A percentile compares a stretch with the other conserved stretches of the same genome.
phyloP scores from a whole-genome alignment of 2,888 invertebrate genomes.

The Dynastes tityus region DNA sequence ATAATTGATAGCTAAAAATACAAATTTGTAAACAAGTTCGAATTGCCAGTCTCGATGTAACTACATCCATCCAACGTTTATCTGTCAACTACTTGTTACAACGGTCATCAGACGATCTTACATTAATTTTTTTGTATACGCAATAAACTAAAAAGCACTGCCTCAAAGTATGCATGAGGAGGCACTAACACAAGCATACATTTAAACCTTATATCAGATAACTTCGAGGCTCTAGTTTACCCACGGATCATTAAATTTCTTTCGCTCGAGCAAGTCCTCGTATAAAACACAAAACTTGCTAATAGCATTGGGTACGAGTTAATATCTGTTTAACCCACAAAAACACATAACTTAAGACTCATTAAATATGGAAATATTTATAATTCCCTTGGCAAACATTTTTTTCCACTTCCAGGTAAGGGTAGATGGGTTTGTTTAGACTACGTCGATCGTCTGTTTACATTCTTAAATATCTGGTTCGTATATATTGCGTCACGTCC shows the following conservation, averaged over 20 bases:
- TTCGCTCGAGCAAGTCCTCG: slow-evolving; percentile 15
- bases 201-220: background rate
- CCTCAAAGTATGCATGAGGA: background rate
- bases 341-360: slow-evolving; percentile 50
- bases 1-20: background rate
- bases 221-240: background rate
- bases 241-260: slow-evolving; percentile 6
- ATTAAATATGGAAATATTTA: slow-evolving; percentile 56
- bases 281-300: slow-evolving; percentile 27
- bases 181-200: background rate
- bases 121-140: too few species aligned
- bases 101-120: too few species aligned
- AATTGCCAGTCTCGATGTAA: background rate
- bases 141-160: too few species aligned
- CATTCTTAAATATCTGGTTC: slow-evolving; percentile 54
- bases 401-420: slow-evolving; percentile 54
- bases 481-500: slow-evolving; percentile 46
- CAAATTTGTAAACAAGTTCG: background rate
- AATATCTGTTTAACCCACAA: slow-evolving; percentile 45
- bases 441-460: slow-evolving; percentile 58
- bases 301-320: slow-evolving; percentile 3
- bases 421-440: slow-evolving; percentile 56
- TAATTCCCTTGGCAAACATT: slow-evolving; percentile 52
- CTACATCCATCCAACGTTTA: background rate
- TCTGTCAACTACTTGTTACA: background rate